phyloP scores from a whole-genome alignment of 2,797 vertebrate species.

The Acanthurus lineatus region DNA sequence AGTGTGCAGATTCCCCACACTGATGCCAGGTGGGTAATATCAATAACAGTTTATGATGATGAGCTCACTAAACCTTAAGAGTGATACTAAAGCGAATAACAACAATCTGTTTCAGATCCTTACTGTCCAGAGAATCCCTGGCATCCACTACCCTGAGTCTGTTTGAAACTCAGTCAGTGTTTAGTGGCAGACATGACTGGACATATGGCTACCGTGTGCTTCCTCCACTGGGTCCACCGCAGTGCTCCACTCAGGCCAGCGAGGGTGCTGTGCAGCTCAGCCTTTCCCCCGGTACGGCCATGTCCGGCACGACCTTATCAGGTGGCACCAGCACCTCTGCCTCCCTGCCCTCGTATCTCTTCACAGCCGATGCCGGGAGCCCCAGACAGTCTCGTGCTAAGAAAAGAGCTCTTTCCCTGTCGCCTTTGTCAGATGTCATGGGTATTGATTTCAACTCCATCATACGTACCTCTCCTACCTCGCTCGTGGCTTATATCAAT shows the following conservation, averaged over 20 bases:
- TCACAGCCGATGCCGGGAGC: conserved; percentile 87
- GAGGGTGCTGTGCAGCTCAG: conserved; percentile 85
- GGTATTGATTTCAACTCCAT: conserved; percentile 95
- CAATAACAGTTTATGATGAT: conserved; percentile 22
- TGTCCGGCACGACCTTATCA: conserved; percentile 85
- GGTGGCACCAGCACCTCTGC: conserved; percentile 85
- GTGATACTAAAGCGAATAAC: conserved; percentile 45
- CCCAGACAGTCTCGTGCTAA: conserved; percentile 87
- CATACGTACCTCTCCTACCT: conserved; percentile 95
- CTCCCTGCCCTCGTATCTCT: conserved; percentile 90
- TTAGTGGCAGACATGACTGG: conserved; percentile 92
- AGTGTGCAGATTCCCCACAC: conserved; percentile 85
- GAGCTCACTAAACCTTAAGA: conserved; percentile 20
- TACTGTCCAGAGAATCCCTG: conserved; percentile 90
- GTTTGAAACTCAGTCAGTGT: conserved; percentile 90
- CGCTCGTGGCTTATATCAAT: conserved; percentile 95
- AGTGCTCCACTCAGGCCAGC: conserved; percentile 80
- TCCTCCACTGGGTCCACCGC: conserved; percentile 84
- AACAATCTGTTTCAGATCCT: conserved; percentile 86
- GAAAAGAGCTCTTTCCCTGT: conserved; percentile 91
- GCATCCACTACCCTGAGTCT: conserved; percentile 90
- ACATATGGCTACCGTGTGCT: conserved; percentile 88
- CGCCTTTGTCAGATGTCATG: conserved; percentile 92
- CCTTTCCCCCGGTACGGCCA: conserved; percentile 83
- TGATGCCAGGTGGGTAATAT: conserved; percentile 90